Evolutionary conservation across 2,113 vertebrate species (phyloP).

Genomic region (Hippocampus zosterae): DNA sequence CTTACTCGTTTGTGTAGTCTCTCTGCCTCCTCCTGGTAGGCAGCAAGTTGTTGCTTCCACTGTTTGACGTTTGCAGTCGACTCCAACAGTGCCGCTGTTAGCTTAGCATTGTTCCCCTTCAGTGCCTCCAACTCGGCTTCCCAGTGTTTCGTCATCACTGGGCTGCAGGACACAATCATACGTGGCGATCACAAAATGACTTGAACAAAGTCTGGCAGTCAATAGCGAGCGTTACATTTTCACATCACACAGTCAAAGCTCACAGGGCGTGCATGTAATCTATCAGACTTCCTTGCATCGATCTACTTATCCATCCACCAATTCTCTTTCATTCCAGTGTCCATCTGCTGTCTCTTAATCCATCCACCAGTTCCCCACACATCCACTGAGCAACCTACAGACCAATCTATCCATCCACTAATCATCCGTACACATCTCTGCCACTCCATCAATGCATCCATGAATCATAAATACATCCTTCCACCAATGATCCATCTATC

Average conservation of each 20-base stretch:
- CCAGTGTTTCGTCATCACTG: slow-evolving; percentile 91
- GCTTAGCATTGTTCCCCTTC: slow-evolving; percentile 97
- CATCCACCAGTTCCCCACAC: neutral
- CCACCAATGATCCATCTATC: neutral
- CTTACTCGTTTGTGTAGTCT: slow-evolving; percentile 93
- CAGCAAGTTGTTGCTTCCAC: slow-evolving; percentile 98
- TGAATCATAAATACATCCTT: neutral
- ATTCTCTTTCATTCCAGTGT: neutral
- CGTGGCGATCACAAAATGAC: neutral
- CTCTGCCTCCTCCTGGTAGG: slow-evolving; percentile 96
- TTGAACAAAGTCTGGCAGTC: neutral
- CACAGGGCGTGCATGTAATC: neutral
- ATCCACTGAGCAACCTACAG: neutral
- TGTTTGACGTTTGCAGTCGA: slow-evolving; percentile 99
- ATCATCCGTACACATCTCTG: neutral
- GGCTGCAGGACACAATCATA: slow-evolving; percentile 51
- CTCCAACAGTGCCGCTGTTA: slow-evolving; percentile 93
- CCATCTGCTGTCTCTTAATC: neutral
- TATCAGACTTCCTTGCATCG: neutral
- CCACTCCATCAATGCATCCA: neutral
- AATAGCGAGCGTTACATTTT: neutral
- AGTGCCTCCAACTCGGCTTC: slow-evolving; percentile 95
- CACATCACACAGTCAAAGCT: neutral
- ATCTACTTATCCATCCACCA: slow-evolving; percentile 1
- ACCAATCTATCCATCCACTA: neutral